Evolutionary conservation across 92 coral and sea anemone species (phyloP), one percentile per base, ranked within the genome.

Genomic region (Bergia puertoricense): DNA sequence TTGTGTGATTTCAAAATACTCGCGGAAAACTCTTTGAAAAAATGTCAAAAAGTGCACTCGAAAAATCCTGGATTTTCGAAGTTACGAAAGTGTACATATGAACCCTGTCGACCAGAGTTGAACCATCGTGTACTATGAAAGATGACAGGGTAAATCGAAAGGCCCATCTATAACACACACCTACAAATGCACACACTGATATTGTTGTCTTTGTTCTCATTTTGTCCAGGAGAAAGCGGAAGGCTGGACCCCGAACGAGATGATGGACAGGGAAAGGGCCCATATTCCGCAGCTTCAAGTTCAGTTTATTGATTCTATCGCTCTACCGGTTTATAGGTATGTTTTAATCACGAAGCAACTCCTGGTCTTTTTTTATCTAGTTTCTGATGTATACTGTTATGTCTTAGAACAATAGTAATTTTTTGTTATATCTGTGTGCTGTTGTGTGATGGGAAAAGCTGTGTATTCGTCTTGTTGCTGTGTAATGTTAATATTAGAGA

Each of bases 231-330:
- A 83, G 43, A 83, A 83, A 66, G 86, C 86, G 5, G 86, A 83
- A 45, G 86, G 86, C 56, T 15, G 73, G 77, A 83, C 86, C 41
- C 86, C 86, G 16, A 83, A 44, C 46, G 86, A 83, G 86, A 83
- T 83, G 77, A 83, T 83, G 86, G 86, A 68, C 65, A 83, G 86
- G 50, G 86, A 83, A 56, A 44, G 77, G 13, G 75, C 86, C 77
- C 73, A 83, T 22, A 83, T 83, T 83, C 86, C 86, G 44, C 86
- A 83, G 73, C 77, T 83, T 9, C 77, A 83, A 71, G 86, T 83
- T 14, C 86, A 83, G 62, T 83, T 83, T 68, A 83, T 83, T 46
- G 86, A 83, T 45, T 83, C 86, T 38, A 16, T 83, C 48, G 86
- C 86, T 48, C 77, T 83, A 10, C 86, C 86, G 3, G 86, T 68